phyloP scores from a whole-genome alignment of 2,888 invertebrate genomes.

The Agrotis puta region DNA sequence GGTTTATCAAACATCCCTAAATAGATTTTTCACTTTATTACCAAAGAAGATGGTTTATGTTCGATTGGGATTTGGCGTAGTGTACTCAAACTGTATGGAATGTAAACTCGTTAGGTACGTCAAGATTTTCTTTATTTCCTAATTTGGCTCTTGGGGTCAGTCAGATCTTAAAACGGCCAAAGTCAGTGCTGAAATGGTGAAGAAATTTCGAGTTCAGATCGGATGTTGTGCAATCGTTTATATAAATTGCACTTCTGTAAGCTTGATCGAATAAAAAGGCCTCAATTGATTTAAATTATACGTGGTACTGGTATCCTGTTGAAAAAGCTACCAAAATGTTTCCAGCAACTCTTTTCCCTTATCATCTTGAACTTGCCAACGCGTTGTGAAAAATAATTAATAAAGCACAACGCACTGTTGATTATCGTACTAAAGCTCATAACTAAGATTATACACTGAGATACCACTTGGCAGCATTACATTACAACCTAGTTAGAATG shows the following conservation, averaged over 20 bases:
- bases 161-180: background rate
- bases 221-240: slow-evolving; percentile 14
- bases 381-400: background rate
- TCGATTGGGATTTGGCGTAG: too few relatives aligned
- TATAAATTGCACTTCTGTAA: background rate
- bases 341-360: background rate
- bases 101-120: too few relatives aligned
- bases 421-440: background rate
- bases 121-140: too few relatives aligned
- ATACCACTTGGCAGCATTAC: slow-evolving; percentile 14
- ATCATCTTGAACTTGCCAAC: background rate
- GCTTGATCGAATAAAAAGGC: background rate
- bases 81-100: too few relatives aligned
- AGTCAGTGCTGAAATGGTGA: background rate
- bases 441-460: background rate
- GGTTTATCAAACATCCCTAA: too few relatives aligned
- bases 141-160: too few relatives aligned
- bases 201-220: slow-evolving; percentile 8
- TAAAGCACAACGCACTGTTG: background rate
- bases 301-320: background rate
- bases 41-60: too few relatives aligned
- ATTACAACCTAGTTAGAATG: slow-evolving; percentile 46
- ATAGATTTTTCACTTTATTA: too few relatives aligned
- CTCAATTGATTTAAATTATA: background rate
- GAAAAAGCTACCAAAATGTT: background rate